Percentiles rank a stretch among this genome's conserved stretches.
Conservation (phyloP, 2,113 vertebrate genomes). For the Tursiops truncatus region DNA sequence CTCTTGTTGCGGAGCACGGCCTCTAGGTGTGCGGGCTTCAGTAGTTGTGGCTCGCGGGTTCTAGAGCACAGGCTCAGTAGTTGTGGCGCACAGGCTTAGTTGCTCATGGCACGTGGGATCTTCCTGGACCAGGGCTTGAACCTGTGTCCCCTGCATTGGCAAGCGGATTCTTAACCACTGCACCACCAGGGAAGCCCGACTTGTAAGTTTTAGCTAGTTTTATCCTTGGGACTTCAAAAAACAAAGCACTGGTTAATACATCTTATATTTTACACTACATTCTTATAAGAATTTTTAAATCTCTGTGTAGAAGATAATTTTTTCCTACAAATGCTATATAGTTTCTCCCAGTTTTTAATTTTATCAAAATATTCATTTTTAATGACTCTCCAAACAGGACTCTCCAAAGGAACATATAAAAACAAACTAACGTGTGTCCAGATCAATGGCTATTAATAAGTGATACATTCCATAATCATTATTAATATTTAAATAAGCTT, state of each 20-base stretch:
- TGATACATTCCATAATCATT: background rate
- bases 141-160: too few relatives aligned
- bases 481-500: constrained; percentile 28
- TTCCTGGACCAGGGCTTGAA: too few relatives aligned
- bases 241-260: background rate
- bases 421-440: background rate
- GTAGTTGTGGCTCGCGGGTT: too few relatives aligned
- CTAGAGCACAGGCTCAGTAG: too few relatives aligned
- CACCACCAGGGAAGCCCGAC: too few relatives aligned
- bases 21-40: too few relatives aligned
- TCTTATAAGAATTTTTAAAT: background rate
- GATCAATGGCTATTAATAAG: constrained; percentile 6
- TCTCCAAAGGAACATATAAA: background rate
- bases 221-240: background rate
- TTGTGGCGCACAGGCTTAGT: too few relatives aligned
- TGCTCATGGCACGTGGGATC: too few relatives aligned
- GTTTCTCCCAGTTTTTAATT: constrained; percentile 12
- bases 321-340: background rate
- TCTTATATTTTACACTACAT: background rate
- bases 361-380: background rate
- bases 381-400: background rate
- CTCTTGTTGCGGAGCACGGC: too few relatives aligned
- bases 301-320: background rate
- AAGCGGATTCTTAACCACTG: too few relatives aligned
- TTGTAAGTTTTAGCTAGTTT: background rate